Conservation (phyloP, 2,797 vertebrate species). For the Arrhamphus sclerolepis region DNA sequence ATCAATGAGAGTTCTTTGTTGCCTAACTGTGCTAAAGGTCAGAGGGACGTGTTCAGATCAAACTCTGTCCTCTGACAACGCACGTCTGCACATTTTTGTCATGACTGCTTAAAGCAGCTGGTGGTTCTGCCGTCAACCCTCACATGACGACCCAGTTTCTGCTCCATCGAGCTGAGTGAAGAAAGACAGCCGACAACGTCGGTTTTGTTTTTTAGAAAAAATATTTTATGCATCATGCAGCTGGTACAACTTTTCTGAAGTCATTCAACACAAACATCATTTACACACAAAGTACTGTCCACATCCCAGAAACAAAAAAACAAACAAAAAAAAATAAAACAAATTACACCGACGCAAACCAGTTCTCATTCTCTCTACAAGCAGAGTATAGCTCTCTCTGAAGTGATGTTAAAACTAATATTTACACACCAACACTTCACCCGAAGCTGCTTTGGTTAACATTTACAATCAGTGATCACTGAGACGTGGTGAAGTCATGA, state of each 20-base stretch:
- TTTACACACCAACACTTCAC: conserved; percentile 61
- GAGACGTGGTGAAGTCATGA: too few species aligned
- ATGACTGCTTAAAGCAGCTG: not conserved
- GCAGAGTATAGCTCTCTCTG: conserved; percentile 33
- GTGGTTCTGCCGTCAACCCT: too few species aligned
- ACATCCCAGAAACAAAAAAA: conserved; percentile 17
- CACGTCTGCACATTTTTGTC: conserved; percentile 46
- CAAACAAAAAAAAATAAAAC: not conserved
- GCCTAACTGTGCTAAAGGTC: conserved; percentile 8
- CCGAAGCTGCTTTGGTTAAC: conserved; percentile 13
- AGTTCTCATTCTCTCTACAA: conserved; percentile 29
- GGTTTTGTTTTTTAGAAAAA: conserved; percentile 67
- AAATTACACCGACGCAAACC: conserved; percentile 28
- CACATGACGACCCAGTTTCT: too few species aligned
- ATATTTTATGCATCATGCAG: conserved; percentile 83
- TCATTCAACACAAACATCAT: conserved; percentile 55
- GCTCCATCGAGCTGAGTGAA: not conserved
- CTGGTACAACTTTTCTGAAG: conserved; percentile 55
- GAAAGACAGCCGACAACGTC: conserved; percentile 6
- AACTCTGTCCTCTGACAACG: not conserved
- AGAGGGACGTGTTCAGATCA: not conserved
- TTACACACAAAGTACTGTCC: conserved; percentile 33
- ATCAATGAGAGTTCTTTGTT: not conserved
- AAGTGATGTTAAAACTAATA: conserved; percentile 59
- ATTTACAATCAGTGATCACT: conserved; percentile 5